Evolutionary conservation across 2,797 vertebrate species (phyloP).

Genomic region (Anguilla obscura): DNA sequence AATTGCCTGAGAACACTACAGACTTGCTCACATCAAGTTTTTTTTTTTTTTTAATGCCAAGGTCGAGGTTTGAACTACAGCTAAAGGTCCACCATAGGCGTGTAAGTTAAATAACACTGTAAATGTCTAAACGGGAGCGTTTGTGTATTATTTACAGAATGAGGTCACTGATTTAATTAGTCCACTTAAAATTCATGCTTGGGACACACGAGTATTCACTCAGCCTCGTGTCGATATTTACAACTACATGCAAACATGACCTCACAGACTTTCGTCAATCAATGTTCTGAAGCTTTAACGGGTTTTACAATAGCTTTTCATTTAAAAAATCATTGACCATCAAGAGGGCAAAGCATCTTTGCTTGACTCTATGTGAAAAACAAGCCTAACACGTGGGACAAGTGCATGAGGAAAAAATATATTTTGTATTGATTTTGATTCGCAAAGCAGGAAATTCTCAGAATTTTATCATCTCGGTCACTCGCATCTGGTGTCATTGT

Average conservation of each 20-base stretch:
- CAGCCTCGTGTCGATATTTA: conserved; percentile 45
- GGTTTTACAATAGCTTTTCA: not conserved
- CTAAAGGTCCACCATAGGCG: conserved; percentile 11
- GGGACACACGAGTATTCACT: conserved; percentile 26
- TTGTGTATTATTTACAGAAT: conserved; percentile 45
- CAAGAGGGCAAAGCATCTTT: not conserved
- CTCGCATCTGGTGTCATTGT: conserved; percentile 16
- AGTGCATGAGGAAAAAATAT: not conserved
- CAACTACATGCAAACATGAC: conserved; percentile 52
- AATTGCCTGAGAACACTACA: not conserved
- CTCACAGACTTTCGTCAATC: conserved; percentile 17
- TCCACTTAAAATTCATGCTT: conserved; percentile 46
- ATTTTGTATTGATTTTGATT: conserved; percentile 3
- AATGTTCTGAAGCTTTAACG: not conserved
- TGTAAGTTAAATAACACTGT: not conserved
- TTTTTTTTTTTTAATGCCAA: conserved; percentile 21
- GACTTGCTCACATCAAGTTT: conserved; percentile 33
- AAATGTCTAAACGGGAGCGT: conserved; percentile 22
- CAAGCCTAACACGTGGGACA: not conserved
- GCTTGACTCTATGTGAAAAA: not conserved
- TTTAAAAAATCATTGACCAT: not conserved
- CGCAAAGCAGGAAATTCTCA: not conserved
- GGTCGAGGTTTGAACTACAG: conserved; percentile 27
- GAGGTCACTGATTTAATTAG: conserved; percentile 30
- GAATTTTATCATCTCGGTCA: not conserved